These are phyloP conservation scores for Diachasmimorpha longicaudata DNA, from an alignment of 1,140 invertebrate genomes.

Conservation along the genomic window DNA sequence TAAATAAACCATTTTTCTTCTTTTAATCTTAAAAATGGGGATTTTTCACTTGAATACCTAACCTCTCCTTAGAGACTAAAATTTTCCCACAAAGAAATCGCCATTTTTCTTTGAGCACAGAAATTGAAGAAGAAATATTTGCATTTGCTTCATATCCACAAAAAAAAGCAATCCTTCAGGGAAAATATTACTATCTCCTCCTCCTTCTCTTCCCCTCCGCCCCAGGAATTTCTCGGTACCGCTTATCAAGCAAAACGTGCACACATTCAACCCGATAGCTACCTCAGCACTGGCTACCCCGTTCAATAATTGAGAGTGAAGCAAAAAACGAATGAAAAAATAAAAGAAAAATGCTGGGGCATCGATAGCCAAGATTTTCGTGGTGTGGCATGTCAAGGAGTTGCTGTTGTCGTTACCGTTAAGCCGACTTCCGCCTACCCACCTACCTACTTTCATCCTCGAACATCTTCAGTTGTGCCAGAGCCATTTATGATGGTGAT, in stretches of 20 bases:
- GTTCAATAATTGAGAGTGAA: neutral
- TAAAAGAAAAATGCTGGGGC: neutral
- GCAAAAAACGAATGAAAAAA: neutral
- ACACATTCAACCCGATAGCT: neutral
- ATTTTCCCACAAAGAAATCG: too few relatives aligned
- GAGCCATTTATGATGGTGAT: neutral
- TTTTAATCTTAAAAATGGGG: too few relatives aligned
- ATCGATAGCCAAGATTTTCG: neutral
- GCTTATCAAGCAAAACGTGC: slow-evolving; percentile 6
- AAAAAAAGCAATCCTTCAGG: neutral
- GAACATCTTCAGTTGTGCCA: slow-evolving; percentile 22
- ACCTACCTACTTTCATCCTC: slow-evolving; percentile 56
- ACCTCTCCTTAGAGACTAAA: too few relatives aligned
- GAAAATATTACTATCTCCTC: neutral
- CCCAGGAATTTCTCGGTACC: neutral
- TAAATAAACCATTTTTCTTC: too few relatives aligned
- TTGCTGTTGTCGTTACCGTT: slow-evolving; percentile 45
- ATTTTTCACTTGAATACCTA: too few relatives aligned
- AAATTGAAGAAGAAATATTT: neutral
- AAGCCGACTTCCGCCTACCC: slow-evolving; percentile 57
- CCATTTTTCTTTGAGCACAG: too few relatives aligned
- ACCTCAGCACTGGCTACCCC: neutral
- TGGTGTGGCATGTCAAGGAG: neutral
- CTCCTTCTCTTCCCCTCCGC: too few relatives aligned
- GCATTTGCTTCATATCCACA: neutral